Base-by-base conservation (phyloP, 2,888 invertebrate species). In the Monoplex corrugatus region DNA sequence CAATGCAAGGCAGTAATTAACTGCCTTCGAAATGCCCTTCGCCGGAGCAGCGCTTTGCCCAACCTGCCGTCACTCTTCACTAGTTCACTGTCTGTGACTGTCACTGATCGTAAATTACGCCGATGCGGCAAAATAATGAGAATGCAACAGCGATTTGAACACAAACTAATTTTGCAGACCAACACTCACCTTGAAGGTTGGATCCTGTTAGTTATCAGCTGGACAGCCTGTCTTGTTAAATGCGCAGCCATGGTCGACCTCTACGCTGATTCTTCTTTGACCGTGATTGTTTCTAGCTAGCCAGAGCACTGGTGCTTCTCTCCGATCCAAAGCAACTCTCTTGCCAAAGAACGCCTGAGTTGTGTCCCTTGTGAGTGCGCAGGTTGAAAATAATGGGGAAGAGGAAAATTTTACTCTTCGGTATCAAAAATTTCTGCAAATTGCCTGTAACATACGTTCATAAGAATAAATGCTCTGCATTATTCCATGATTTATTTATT, bases 191-290 rank as follows among this genome's bases (percentile, higher is more conserved):
- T 75, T 13, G 87, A 35, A 38, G 78, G 78, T 28, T 35, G 38
- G 23, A 78, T 28, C 38, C n/a, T 45, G n/a, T n/a, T 44, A 23
- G 40, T 32, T 44, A 50, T 19, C 38, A 43, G 72, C 45, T 72
- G 87, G 78, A 87, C 10, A 35, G 44, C 45, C 50, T 87, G 87
- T 8, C 35, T 72, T 45, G 87, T 87, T 28, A 87, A 43, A 50
- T 87, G 38, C 19, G 44, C 40, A 23, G 75, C 78, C 87, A 87
- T 87, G 40, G 28, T 80, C 43, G 78, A 80, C 78, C 78, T 43
- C 40, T 80, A 23, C 5, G 28, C 43, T 40, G 78, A 43, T 80
- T 43, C 78, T 43, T 80, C 43, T 43, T 16, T 23, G 78, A 28
- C 10, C 35, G 72, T 32, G 35, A 28, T n/a, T 28, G 28, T 13